Evolutionary conservation across 1,140 invertebrate genomes (phyloP).

Genomic region (Frieseomelitta varia): DNA sequence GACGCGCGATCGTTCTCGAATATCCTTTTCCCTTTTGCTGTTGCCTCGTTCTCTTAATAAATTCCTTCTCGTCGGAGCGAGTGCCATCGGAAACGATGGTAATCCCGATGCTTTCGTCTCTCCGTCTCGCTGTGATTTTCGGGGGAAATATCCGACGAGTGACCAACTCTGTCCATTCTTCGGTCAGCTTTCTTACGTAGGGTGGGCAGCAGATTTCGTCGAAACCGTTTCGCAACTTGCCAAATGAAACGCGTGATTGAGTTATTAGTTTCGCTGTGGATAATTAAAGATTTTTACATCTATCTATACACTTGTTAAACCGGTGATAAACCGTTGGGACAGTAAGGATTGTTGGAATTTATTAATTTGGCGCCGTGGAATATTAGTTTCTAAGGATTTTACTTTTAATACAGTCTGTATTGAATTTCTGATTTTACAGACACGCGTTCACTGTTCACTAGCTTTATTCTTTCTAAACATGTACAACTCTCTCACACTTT

Average conservation of each 20-base stretch:
- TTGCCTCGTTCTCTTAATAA: neutral
- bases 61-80: neutral
- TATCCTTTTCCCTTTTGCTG: conserved; percentile 10
- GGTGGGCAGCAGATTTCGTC: neutral
- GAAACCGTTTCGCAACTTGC: neutral
- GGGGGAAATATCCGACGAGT: neutral
- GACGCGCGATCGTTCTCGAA: neutral
- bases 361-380: no score
- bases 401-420: no score
- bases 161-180: neutral
- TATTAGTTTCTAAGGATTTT: no score
- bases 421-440: no score
- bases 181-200: neutral
- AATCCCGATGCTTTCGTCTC: neutral
- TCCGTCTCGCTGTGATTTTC: neutral
- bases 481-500: no score
- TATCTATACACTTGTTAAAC: no score
- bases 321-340: no score
- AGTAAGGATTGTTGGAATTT: no score
- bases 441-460: no score
- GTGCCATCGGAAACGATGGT: neutral
- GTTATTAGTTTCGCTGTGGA: no score
- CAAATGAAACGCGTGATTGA: neutral
- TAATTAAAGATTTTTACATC: no score
- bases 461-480: no score